Percentiles rank a stretch among this genome's conserved stretches.
Evolutionary conservation across 64 coral and sea anemone species (phyloP).

Genomic region (Catalaphyllia jardinei): DNA sequence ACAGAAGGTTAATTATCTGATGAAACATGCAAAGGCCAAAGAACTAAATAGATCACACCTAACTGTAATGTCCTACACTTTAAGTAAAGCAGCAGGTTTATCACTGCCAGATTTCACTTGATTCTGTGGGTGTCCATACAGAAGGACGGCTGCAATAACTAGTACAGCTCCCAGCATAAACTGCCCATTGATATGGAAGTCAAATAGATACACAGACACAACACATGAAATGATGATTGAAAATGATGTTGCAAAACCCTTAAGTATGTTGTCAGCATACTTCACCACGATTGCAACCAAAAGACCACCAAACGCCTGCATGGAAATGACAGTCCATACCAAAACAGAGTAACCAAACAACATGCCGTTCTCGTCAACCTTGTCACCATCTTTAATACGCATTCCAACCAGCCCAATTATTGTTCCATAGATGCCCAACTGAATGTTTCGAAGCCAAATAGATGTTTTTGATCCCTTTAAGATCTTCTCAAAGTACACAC

Average conservation of each 20-base stretch:
- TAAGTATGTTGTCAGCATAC: conserved; percentile 98
- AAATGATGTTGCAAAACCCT: conserved; percentile 97
- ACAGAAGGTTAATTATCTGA: too few relatives aligned
- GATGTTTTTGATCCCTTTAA: conserved; percentile 82
- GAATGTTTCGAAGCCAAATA: conserved; percentile 92
- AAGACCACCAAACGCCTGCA: conserved; percentile 95
- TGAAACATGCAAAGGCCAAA: too few relatives aligned
- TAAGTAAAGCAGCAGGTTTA: not conserved
- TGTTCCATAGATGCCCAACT: conserved; percentile 80
- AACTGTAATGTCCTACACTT: not conserved
- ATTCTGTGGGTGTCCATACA: conserved; percentile 72
- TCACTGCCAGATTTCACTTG: conserved; percentile 1
- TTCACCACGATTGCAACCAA: conserved; percentile 97
- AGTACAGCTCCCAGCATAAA: conserved; percentile 78
- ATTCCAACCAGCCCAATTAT: conserved; percentile 84
- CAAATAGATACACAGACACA: conserved; percentile 81
- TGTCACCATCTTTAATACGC: conserved; percentile 90
- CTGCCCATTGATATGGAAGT: conserved; percentile 74
- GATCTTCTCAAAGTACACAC: conserved; percentile 99
- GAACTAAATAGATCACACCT: too few relatives aligned
- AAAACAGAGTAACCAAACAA: conserved; percentile 76
- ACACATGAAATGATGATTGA: conserved; percentile 91
- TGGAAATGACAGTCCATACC: conserved; percentile 90
- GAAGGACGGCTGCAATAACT: conserved; percentile 81
- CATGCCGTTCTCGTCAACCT: conserved; percentile 81